Evolutionary conservation across 1,140 invertebrate genomes (phyloP).

Genomic region (Panagrolaimus sp.): DNA sequence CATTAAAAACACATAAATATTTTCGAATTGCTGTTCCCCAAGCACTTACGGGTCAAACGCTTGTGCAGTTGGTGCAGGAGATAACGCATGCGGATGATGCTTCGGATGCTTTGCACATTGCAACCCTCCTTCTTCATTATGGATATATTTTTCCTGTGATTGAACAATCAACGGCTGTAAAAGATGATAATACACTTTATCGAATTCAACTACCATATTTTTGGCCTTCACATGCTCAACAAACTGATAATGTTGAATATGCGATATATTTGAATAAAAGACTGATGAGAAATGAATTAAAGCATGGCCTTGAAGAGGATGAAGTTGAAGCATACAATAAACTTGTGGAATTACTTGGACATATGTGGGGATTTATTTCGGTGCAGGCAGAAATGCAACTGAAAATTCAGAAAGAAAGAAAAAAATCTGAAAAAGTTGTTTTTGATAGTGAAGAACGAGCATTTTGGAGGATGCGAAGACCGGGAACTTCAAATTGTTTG

Average conservation of each 20-base stretch:
- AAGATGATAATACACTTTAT: conserved; percentile 58
- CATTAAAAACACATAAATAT: conserved; percentile 56
- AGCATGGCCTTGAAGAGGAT: conserved; percentile 57
- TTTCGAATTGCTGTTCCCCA: conserved; percentile 58
- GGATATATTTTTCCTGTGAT: conserved; percentile 56
- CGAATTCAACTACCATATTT: conserved; percentile 58
- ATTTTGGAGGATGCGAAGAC: conserved; percentile 85
- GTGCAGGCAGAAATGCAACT: conserved; percentile 57
- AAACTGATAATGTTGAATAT: conserved; percentile 59
- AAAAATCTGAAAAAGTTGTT: conserved; percentile 89
- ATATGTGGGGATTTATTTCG: conserved; percentile 60
- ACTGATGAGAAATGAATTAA: conserved; percentile 55
- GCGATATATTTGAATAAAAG: conserved; percentile 59
- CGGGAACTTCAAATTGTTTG: conserved; percentile 61
- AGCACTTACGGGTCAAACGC: conserved; percentile 52
- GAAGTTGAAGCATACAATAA: conserved; percentile 56
- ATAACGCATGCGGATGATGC: conserved; percentile 47
- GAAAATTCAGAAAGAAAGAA: conserved; percentile 76
- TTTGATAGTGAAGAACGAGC: conserved; percentile 90
- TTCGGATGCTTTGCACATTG: conserved; percentile 53
- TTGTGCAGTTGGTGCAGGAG: conserved; percentile 53
- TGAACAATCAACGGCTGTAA: conserved; percentile 40
- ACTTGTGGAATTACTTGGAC: conserved; percentile 56
- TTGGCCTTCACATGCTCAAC: conserved; percentile 57
- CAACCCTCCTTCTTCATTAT: conserved; percentile 55